phyloP scores from a whole-genome alignment of 2,113 vertebrate species.

The Megaptera novaeangliae region DNA sequence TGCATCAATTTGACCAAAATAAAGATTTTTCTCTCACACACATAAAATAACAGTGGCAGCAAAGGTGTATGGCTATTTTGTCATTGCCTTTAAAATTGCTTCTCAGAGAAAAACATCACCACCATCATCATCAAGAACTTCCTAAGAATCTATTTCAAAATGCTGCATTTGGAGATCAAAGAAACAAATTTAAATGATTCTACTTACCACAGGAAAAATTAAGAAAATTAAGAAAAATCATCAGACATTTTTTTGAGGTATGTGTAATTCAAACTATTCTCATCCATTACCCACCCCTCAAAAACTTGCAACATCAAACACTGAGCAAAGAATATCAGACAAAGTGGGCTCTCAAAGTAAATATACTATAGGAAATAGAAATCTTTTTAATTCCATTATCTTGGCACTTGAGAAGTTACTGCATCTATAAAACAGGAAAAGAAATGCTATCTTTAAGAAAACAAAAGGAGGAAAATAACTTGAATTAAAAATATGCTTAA shows the following conservation, averaged over 20 bases:
- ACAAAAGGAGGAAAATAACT: not conserved
- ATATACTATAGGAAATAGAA: not conserved
- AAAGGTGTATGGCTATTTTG: not conserved
- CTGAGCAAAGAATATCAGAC: not conserved
- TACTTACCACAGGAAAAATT: not conserved
- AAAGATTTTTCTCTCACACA: not conserved
- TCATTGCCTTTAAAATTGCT: not conserved
- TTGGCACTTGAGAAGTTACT: not conserved
- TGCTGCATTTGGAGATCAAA: not conserved
- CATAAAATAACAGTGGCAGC: not conserved
- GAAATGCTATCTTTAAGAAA: not conserved
- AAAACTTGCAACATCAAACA: not conserved
- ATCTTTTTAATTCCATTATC: not conserved
- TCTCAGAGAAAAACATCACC: not conserved
- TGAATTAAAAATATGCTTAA: not conserved
- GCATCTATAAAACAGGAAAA: not conserved
- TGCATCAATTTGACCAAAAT: not conserved
- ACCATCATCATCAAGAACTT: not conserved
- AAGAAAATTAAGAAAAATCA: not conserved
- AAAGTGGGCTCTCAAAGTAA: not conserved
- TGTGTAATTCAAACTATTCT: not conserved
- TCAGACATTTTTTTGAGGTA: not conserved
- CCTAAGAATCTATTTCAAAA: conserved; percentile 1
- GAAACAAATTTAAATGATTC: not conserved
- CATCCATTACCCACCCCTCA: not conserved